Evolutionary conservation across 2,888 invertebrate genomes (phyloP).

Genomic region (Drosophila silvestris): DNA sequence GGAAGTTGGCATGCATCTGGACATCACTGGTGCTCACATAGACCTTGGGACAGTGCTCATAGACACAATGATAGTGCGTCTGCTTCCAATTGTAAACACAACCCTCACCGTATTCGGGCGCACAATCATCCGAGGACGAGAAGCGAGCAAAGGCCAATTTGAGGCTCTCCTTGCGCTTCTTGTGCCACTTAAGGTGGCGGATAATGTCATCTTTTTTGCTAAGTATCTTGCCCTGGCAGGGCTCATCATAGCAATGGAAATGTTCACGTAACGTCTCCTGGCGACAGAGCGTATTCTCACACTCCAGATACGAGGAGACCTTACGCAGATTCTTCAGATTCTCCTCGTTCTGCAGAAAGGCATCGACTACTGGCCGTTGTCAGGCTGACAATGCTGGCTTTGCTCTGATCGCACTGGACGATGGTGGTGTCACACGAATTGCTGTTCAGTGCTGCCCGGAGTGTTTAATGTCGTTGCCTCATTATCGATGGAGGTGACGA

Average conservation of each 20-base stretch:
- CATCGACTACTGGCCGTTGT: conserved; percentile 74
- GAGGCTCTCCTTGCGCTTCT: conserved; percentile 98
- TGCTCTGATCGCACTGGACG: conserved; percentile 81
- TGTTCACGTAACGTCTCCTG: conserved; percentile 90
- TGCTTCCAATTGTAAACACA: conserved; percentile 93
- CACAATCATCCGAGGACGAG: conserved; percentile 97
- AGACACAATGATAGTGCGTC: conserved; percentile 95
- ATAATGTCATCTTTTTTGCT: conserved; percentile 99
- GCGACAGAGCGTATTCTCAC: conserved; percentile 83
- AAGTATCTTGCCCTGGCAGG: conserved; percentile 92
- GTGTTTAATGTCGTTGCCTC: conserved; percentile 60
- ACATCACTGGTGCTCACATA: conserved; percentile 99
- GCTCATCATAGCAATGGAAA: conserved; percentile 93
- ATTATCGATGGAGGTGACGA: conserved; percentile 40
- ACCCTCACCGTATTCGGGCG: conserved; percentile 90
- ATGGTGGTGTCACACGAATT: conserved; percentile 76
- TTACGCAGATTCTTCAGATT: conserved; percentile 83
- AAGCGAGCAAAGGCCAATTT: conserved; percentile 94
- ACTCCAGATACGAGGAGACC: conserved; percentile 85
- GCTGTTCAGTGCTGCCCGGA: conserved; percentile 59
- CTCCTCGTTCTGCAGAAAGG: conserved; percentile 82
- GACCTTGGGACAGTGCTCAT: conserved; percentile 96
- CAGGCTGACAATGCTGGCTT: conserved; percentile 54
- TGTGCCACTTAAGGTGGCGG: conserved; percentile 99
- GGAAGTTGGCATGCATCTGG: conserved; percentile 99